phyloP scores from a whole-genome alignment of 2,888 invertebrate species.

The Micoletzkya japonica region DNA sequence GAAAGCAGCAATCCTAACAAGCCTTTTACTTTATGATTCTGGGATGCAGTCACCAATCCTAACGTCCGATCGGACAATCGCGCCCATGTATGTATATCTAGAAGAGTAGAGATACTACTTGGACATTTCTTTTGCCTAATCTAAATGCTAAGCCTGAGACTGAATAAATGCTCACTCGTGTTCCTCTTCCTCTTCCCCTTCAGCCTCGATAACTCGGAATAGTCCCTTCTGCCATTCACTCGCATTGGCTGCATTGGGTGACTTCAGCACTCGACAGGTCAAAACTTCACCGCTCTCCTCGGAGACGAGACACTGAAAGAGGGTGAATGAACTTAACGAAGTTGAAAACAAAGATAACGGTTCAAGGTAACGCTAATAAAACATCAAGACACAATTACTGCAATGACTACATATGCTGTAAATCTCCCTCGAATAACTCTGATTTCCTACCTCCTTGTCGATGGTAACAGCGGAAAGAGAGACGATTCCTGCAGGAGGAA shows the following conservation, averaged over 20 bases:
- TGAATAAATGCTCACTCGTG: conserved; percentile 30
- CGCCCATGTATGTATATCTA: too few species aligned
- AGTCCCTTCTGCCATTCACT: conserved; percentile 48
- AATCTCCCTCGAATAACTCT: too few species aligned
- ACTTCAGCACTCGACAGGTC: conserved; percentile 11
- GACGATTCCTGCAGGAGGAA: conserved; percentile 55
- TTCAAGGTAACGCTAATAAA: background rate
- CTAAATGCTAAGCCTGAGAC: conserved; percentile 1
- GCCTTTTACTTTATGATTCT: too few species aligned
- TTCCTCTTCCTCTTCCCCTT: conserved; percentile 18
- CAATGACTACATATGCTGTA: too few species aligned
- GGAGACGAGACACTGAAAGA: conserved; percentile 8
- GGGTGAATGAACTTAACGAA: background rate
- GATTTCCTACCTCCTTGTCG: conserved; percentile 29
- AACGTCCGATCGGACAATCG: too few species aligned
- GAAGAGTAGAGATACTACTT: conserved; percentile 36
- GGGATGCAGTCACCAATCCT: too few species aligned
- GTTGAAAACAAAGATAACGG: background rate
- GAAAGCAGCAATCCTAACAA: too few species aligned
- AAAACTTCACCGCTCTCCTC: background rate
- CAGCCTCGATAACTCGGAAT: conserved; percentile 34
- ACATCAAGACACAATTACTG: background rate
- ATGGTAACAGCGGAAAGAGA: conserved; percentile 41
- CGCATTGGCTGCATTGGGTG: conserved; percentile 42
- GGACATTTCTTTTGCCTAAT: conserved; percentile 27